These are phyloP conservation scores for Hirtodrosophila duncani DNA, from an alignment of 2,888 invertebrate species.

Conservation along the genomic window DNA sequence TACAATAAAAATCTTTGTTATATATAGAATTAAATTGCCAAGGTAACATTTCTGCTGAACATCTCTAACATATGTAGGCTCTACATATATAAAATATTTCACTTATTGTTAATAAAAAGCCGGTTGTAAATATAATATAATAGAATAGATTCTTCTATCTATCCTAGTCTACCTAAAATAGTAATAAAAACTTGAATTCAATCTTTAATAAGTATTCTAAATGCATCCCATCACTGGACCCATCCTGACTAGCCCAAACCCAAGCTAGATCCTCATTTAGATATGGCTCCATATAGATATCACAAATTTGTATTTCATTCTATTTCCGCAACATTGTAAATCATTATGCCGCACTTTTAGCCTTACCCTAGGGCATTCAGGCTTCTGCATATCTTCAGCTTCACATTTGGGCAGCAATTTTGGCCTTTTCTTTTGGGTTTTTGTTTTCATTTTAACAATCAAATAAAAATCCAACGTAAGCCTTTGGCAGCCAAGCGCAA, in stretches of 20 bases:
- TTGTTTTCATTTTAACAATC: conserved; percentile 51
- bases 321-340: conserved; percentile 62
- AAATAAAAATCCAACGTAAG: conserved; percentile 70
- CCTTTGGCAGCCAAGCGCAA: conserved; percentile 59
- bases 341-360: conserved; percentile 49
- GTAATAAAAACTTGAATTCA: too few species aligned
- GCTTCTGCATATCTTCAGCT: conserved; percentile 15
- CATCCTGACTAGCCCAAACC: too few species aligned
- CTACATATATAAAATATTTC: conserved; percentile 1
- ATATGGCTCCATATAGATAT: conserved; percentile 48
- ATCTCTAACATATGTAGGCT: too few species aligned
- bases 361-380: conserved; percentile 21
- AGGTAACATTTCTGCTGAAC: too few species aligned
- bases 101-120: background rate
- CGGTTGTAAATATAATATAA: too few species aligned
- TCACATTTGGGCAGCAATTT: conserved; percentile 19
- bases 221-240: too few species aligned
- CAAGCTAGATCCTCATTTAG: conserved; percentile 42
- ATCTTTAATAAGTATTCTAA: too few species aligned
- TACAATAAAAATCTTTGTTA: too few species aligned
- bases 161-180: too few species aligned
- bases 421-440: conserved; percentile 19
- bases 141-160: too few species aligned
- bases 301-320: conserved; percentile 48
- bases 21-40: too few species aligned